Base-by-base conservation (phyloP, 2,797 vertebrate species). In the Periophthalmus magnuspinnatus region DNA sequence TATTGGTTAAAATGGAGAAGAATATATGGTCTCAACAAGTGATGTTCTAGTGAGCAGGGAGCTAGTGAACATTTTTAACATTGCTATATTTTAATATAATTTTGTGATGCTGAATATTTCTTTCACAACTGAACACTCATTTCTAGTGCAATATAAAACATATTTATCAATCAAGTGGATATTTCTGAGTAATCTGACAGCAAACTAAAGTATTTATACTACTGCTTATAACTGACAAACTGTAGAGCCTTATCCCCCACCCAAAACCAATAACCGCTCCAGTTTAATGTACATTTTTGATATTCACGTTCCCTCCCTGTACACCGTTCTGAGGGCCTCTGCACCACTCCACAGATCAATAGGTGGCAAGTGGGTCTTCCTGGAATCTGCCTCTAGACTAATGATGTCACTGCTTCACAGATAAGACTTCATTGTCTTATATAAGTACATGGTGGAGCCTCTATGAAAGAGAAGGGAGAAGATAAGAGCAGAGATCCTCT, bases 301-400 rank as follows among this genome's bases (percentile, higher is more conserved):
- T n/a, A 60, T 59, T 8, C 9, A 41, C 38, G 19, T 34, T 57
- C 16, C 6, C 28, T 66, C 72, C 54, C 76, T 87, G 10, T 3
- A 71, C 63, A 67, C 62, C 74, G 33, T 58, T 74, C 71, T 41
- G 64, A 65, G 56, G 33, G 71, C 65, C 60, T 57, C 17, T 78
- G 28, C 64, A 67, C 65, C 14, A 21, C 72, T 83, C 80, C 72
- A 79, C 65, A 56, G 75, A 87, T 88, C 82, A 56, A 87, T 84
- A 79, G 41, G 68, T 63, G 66, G 61, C 60, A 75, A 89, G 69
- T 66, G 69, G 67, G 13, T 69, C 73, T 81, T 80, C 76, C 79
- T 79, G 78, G 70, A 28, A 74, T 77, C 64, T 36, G 69, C 72
- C 57, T 71, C 16, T 72, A 16, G 70, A 8, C 76, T 87, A 82